A percentile compares a stretch with the other conserved stretches of the same genome.
These are phyloP conservation scores for Monopterus albus DNA, from an alignment of 2,113 vertebrate genomes.

Conservation along the genomic window DNA sequence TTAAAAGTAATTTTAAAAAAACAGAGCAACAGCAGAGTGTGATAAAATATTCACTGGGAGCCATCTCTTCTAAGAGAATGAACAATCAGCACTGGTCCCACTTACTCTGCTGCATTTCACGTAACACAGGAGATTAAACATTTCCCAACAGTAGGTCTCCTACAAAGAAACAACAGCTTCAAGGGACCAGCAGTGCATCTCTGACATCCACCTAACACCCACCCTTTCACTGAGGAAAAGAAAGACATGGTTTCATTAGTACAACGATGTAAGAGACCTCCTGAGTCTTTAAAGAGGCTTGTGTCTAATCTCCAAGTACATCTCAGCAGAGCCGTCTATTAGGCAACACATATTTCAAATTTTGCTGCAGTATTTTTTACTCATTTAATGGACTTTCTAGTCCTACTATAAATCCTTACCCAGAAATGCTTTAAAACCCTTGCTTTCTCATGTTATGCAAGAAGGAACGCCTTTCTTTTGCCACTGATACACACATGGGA, in stretches of 20 bases:
- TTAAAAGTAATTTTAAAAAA: conserved; percentile 45
- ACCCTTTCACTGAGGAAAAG: conserved; percentile 47
- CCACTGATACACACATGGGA: conserved; percentile 29
- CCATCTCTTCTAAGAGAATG: conserved; percentile 80
- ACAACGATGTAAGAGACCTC: conserved; percentile 38
- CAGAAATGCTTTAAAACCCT: conserved; percentile 1
- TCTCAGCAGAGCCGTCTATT: conserved; percentile 15
- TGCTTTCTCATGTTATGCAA: conserved; percentile 42
- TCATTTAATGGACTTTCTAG: conserved; percentile 31
- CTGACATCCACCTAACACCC: conserved; percentile 54
- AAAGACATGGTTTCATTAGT: conserved; percentile 56
- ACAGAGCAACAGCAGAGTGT: conserved; percentile 51
- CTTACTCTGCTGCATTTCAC: conserved; percentile 63
- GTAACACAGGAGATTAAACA: conserved; percentile 74
- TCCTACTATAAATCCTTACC: conserved; percentile 8
- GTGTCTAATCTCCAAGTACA: conserved; percentile 19
- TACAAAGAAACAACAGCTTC: conserved; percentile 55
- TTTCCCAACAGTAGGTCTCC: conserved; percentile 65
- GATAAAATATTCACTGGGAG: conserved; percentile 79
- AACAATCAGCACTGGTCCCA: conserved; percentile 72
- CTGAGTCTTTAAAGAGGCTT: conserved; percentile 15
- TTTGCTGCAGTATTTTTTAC: conserved; percentile 17
- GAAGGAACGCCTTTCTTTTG: conserved; percentile 25
- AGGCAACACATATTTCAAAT: conserved; percentile 16
- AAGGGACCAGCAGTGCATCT: conserved; percentile 48